phyloP scores from a whole-genome alignment of 2,888 invertebrate genomes.

The Acleris emargana region DNA sequence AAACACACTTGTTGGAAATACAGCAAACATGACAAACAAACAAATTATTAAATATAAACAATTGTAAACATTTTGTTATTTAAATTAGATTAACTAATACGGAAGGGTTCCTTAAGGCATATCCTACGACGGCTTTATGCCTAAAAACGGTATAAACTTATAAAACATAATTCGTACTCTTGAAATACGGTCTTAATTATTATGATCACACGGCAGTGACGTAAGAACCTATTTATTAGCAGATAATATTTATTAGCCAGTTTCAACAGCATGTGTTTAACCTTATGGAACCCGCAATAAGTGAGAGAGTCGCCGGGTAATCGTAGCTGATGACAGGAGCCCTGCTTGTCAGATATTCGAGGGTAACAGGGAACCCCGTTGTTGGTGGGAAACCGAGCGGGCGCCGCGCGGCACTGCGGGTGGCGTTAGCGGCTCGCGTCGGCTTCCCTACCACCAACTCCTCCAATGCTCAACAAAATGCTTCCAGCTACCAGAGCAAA shows the following conservation, averaged over 20 bases:
- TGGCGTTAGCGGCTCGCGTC: slow-evolving; percentile 39
- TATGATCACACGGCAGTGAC: slow-evolving; percentile 33
- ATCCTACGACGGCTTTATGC: slow-evolving; percentile 12
- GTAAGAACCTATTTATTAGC: background rate
- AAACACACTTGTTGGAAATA: no score
- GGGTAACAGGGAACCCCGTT: slow-evolving; percentile 54
- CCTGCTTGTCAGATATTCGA: slow-evolving; percentile 80
- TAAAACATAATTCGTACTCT: slow-evolving; percentile 17
- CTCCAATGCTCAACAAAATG: slow-evolving; percentile 75
- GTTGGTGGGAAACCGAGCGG: slow-evolving; percentile 52
- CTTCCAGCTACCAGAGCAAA: slow-evolving; percentile 52
- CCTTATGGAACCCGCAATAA: slow-evolving; percentile 41
- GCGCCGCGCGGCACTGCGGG: background rate
- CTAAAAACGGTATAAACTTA: slow-evolving; percentile 14
- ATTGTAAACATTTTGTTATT: slow-evolving; percentile 5
- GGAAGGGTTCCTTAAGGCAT: slow-evolving; percentile 38
- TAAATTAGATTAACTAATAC: background rate
- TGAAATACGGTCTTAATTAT: slow-evolving; percentile 14
- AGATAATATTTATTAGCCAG: slow-evolving; percentile 3
- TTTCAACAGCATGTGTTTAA: slow-evolving; percentile 3
- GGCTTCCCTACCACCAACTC: slow-evolving; percentile 60
- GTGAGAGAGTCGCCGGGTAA: slow-evolving; percentile 35
- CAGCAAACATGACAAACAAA: background rate
- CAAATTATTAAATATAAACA: background rate
- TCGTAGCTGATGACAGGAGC: slow-evolving; percentile 79